A percentile compares a stretch with the other conserved stretches of the same genome.
phyloP scores from a whole-genome alignment of 1,140 invertebrate species.

The Drosophila simulans region DNA sequence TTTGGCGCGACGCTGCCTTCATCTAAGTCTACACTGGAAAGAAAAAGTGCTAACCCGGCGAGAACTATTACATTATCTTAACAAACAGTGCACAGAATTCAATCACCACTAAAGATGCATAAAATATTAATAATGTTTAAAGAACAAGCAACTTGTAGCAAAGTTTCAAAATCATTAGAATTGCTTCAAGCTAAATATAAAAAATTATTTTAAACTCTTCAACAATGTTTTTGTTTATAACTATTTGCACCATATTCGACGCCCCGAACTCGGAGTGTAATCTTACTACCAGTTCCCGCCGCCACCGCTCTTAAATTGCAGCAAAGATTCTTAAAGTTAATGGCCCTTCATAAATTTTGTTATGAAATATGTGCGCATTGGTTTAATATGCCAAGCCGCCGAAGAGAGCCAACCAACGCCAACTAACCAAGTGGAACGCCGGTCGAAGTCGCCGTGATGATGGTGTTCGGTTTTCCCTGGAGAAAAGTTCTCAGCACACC shows the following conservation, averaged over 20 bases:
- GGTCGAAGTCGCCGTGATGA: conserved; percentile 14
- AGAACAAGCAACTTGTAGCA: no score
- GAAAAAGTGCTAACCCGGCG: not conserved
- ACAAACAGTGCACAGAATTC: no score
- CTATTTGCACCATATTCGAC: no score
- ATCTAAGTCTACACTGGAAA: not conserved
- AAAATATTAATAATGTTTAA: no score
- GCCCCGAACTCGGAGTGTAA: not conserved
- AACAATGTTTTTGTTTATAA: no score
- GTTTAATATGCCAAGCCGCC: conserved; percentile 68
- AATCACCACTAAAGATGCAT: not conserved
- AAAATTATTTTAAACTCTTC: no score
- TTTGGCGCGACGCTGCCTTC: conserved; percentile 48
- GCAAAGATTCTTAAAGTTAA: conserved; percentile 82
- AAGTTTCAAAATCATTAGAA: no score
- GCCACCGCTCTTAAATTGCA: conserved; percentile 63
- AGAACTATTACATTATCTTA: not conserved
- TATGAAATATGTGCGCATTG: conserved; percentile 79
- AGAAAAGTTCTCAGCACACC: conserved; percentile 74
- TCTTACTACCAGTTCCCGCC: conserved; percentile 1
- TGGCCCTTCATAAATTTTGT: conserved; percentile 82
- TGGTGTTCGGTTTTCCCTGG: conserved; percentile 67
- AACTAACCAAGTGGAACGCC: conserved; percentile 50
- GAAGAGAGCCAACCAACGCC: conserved; percentile 19
- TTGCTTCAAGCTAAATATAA: no score